Percentiles rank a stretch among this genome's conserved stretches.
Conservation (phyloP, 2,113 vertebrate genomes). For the Gopherus evgoodei region DNA sequence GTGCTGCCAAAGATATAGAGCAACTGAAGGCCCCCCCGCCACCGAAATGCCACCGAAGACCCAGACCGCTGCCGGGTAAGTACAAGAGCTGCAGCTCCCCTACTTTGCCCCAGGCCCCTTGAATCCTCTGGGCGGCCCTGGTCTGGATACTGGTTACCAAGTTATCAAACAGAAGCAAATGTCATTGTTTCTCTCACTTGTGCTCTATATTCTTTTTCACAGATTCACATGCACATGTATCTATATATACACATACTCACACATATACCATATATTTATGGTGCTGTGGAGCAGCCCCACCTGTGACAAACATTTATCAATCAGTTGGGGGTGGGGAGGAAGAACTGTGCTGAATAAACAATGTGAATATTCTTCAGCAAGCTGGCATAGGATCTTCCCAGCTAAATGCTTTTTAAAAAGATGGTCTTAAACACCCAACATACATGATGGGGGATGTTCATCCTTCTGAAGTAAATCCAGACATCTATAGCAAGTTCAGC, state of each 20-base stretch:
- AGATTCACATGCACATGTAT: background rate
- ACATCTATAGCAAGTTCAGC: background rate
- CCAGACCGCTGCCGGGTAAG: too few species aligned
- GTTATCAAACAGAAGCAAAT: background rate
- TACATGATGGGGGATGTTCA: background rate
- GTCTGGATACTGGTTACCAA: background rate
- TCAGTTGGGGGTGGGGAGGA: background rate
- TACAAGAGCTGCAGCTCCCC: too few species aligned
- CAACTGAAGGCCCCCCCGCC: too few species aligned
- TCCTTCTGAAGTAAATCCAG: background rate
- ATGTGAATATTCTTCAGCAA: background rate
- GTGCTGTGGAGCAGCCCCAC: background rate
- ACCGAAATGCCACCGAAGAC: too few species aligned
- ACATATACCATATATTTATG: background rate
- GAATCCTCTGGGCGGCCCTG: too few species aligned
- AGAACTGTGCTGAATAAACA: background rate
- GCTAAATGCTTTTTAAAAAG: background rate
- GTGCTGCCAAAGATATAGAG: too few species aligned
- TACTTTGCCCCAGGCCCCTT: too few species aligned
- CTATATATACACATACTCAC: too few species aligned
- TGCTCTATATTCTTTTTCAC: background rate
- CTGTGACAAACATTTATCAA: background rate
- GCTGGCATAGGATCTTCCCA: background rate
- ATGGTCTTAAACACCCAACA: background rate
- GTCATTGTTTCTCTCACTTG: background rate